Evolutionary conservation across 2,113 vertebrate species (phyloP).

Genomic region (Gallinago media): DNA sequence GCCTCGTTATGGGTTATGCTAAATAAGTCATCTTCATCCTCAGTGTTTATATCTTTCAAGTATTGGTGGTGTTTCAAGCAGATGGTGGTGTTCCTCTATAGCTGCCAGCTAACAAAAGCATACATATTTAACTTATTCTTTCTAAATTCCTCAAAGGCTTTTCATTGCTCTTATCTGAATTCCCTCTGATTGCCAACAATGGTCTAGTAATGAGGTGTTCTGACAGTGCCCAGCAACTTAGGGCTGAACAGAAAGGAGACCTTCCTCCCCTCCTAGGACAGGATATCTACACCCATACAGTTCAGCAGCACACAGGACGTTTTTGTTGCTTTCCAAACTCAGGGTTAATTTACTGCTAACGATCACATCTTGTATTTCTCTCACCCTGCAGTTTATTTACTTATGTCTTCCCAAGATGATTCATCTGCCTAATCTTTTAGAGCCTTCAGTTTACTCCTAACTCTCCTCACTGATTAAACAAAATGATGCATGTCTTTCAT

Average conservation of each 20-base stretch:
- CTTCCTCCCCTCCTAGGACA: neutral
- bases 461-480: neutral
- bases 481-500: neutral
- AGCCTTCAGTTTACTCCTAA: neutral
- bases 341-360: neutral
- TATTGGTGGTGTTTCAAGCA: neutral
- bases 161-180: neutral
- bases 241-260: neutral
- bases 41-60: neutral
- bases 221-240: fast-evolving
- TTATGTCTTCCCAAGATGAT: neutral
- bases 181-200: neutral
- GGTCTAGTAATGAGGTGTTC: neutral
- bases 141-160: neutral
- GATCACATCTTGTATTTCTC: neutral
- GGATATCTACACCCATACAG: neutral
- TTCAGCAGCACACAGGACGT: neutral
- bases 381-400: neutral
- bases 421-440: neutral
- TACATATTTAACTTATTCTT: neutral
- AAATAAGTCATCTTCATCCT: neutral
- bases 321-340: neutral
- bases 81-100: fast-evolving
- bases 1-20: neutral
- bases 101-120: neutral